A percentile compares a stretch with the other conserved stretches of the same genome.
Evolutionary conservation across 2,797 vertebrate species (phyloP).

Genomic region (Vireo griseus): DNA sequence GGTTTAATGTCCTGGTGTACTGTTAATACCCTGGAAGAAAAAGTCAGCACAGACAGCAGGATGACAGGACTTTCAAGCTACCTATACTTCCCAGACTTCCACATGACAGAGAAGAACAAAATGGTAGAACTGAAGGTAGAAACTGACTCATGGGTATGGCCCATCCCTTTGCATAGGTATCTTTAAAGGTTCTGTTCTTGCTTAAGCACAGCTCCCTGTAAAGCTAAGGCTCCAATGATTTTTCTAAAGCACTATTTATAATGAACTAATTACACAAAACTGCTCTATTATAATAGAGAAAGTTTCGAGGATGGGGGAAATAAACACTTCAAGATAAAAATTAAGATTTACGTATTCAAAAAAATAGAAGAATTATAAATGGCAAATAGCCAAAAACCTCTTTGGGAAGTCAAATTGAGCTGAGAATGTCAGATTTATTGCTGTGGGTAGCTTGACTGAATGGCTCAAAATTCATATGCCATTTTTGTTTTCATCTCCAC

Average conservation of each 20-base stretch:
- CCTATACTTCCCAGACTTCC: neutral
- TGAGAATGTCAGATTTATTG: neutral
- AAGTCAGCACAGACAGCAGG: neutral
- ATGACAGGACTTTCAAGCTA: neutral
- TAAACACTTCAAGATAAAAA: neutral
- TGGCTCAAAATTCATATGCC: neutral
- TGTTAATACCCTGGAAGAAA: constrained; percentile 67
- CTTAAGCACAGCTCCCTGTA: neutral
- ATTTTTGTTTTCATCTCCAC: neutral
- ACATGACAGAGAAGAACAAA: rapidly evolving
- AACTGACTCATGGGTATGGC: neutral
- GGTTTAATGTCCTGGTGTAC: constrained; percentile 73
- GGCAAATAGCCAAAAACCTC: neutral
- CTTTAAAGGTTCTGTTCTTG: neutral
- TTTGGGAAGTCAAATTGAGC: neutral
- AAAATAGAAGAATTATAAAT: neutral
- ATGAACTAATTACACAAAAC: neutral
- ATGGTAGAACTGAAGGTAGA: neutral
- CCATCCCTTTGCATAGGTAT: neutral
- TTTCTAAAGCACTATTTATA: neutral
- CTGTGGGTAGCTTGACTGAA: neutral
- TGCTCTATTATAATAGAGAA: neutral
- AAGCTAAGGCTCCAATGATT: neutral
- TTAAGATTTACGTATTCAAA: neutral
- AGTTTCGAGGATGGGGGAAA: neutral